Percentiles rank a stretch among this genome's conserved stretches.
These are phyloP conservation scores for Pherbina coryleti DNA, from an alignment of 2,888 invertebrate genomes.

Conservation along the genomic window DNA sequence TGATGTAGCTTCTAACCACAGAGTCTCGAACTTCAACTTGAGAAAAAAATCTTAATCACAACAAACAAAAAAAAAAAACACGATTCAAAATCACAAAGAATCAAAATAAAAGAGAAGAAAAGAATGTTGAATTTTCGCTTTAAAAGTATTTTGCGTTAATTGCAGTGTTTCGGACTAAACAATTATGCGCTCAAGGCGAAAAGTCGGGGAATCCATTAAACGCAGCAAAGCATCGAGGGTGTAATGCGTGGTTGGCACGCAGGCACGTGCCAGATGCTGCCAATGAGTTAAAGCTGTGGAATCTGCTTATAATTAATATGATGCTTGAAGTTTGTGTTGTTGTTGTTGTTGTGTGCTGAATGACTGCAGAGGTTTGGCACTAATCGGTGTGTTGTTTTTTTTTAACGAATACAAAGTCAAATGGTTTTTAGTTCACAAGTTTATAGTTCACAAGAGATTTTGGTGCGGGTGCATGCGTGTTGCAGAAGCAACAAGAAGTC, in stretches of 20 bases:
- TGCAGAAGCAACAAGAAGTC: no score
- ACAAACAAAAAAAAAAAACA: not conserved
- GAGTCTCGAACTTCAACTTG: not conserved
- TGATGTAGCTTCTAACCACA: not conserved
- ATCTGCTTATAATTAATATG: not conserved
- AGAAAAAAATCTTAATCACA: not conserved
- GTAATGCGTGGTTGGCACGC: not conserved
- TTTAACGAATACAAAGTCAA: no score
- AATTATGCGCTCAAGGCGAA: not conserved
- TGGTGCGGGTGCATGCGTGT: no score
- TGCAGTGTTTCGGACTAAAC: not conserved
- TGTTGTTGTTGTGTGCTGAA: not conserved
- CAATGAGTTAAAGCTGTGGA: not conserved
- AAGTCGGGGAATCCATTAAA: not conserved
- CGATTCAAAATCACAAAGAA: not conserved
- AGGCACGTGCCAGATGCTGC: conserved; percentile 25
- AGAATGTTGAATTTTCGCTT: not conserved
- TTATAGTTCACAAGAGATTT: no score
- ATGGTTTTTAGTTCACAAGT: no score
- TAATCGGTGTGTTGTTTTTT: not conserved
- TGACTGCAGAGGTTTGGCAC: not conserved
- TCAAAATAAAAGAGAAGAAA: not conserved
- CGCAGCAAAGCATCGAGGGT: not conserved
- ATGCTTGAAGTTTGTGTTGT: not conserved
- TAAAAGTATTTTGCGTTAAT: not conserved